A percentile compares a stretch with the other conserved stretches of the same genome.
These are phyloP conservation scores for Psophia crepitans DNA, from an alignment of 2,113 vertebrate species.

Conservation along the genomic window DNA sequence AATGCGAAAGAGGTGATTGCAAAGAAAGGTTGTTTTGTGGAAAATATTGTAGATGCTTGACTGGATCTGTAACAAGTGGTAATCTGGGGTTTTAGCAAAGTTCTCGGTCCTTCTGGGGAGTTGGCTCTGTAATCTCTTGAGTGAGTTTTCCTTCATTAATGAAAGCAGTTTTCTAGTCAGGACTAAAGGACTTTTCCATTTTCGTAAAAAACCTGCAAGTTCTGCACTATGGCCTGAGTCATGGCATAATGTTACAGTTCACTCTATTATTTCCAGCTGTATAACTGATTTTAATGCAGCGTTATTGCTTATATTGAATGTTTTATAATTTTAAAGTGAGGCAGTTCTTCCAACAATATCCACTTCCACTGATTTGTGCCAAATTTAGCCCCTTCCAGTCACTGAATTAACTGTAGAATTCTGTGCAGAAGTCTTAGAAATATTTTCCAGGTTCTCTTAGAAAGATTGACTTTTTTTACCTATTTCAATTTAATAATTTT, in stretches of 20 bases:
- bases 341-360: neutral
- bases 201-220: neutral
- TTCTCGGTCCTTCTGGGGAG: neutral
- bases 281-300: neutral
- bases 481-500: neutral
- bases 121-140: neutral
- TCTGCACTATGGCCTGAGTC: neutral
- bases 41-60: neutral
- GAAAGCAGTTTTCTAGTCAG: neutral
- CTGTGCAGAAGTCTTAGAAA: neutral
- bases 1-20: too few species aligned
- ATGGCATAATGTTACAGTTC: neutral
- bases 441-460: neutral
- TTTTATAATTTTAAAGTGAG: neutral
- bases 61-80: neutral
- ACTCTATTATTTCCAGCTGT: neutral
- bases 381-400: neutral
- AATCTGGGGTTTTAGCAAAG: neutral
- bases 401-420: neutral
- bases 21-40: neutral
- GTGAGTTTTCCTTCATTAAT: neutral
- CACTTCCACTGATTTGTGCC: neutral
- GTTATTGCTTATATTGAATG: neutral
- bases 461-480: neutral
- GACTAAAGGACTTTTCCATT: neutral